Conservation (phyloP, 2,888 invertebrate genomes). For the Volucella zonaria region DNA sequence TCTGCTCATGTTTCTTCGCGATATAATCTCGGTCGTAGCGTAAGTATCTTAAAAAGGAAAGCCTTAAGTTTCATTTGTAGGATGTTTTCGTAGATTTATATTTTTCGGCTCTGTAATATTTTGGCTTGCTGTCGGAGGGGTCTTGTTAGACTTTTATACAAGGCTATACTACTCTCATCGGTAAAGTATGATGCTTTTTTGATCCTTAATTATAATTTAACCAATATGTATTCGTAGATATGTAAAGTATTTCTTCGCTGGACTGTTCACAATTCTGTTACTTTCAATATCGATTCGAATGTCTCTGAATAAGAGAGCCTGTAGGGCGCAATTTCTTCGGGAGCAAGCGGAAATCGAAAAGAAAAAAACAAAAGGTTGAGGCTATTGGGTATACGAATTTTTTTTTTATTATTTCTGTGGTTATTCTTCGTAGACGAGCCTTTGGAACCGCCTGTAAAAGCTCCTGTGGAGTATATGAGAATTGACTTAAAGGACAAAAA, state of each 20-base stretch:
- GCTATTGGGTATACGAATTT: no score
- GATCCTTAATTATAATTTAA: no score
- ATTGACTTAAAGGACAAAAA: slow-evolving; percentile 26
- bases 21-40: slow-evolving; percentile 54
- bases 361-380: no score
- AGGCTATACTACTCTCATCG: slow-evolving; percentile 27
- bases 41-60: slow-evolving; percentile 13
- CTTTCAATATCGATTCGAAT: slow-evolving; percentile 5
- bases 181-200: neutral
- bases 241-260: neutral
- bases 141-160: slow-evolving; percentile 27
- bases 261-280: neutral
- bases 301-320: neutral
- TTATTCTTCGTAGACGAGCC: neutral
- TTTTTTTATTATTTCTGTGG: no score
- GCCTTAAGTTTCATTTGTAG: neutral
- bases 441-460: slow-evolving; percentile 1
- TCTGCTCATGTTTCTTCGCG: slow-evolving; percentile 37
- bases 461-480: slow-evolving; percentile 34
- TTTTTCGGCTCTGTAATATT: slow-evolving; percentile 49
- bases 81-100: slow-evolving; percentile 29
- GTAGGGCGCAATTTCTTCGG: neutral
- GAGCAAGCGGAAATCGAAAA: neutral
- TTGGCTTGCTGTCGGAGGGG: slow-evolving; percentile 43
- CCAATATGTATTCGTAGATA: neutral